phyloP scores from a whole-genome alignment of 2,797 vertebrate species.

The Macropus fuliginosus region DNA sequence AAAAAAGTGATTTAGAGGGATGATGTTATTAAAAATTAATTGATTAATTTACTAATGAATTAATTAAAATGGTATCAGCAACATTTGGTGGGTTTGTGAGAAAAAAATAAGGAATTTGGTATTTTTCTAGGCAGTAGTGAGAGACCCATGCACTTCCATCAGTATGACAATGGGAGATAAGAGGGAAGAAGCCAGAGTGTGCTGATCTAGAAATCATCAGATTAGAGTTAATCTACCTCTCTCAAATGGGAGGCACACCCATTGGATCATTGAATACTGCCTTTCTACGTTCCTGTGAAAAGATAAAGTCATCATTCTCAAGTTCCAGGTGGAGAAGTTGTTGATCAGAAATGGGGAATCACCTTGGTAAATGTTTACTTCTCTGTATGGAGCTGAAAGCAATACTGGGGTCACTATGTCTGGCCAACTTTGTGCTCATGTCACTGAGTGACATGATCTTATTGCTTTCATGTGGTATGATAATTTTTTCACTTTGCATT shows the following conservation, averaged over 20 bases:
- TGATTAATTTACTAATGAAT: background rate
- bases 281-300: background rate
- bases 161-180: background rate
- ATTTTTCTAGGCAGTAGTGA: background rate
- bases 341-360: background rate
- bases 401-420: background rate
- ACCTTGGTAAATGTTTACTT: background rate
- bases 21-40: background rate
- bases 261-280: background rate
- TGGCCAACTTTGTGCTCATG: background rate
- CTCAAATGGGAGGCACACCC: background rate
- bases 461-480: background rate
- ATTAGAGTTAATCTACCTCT: slow-evolving; percentile 2
- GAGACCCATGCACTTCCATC: background rate
- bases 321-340: background rate
- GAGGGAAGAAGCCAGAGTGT: background rate
- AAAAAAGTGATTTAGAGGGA: background rate
- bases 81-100: background rate
- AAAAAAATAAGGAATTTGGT: background rate
- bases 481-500: background rate
- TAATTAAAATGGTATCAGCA: background rate
- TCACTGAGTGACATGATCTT: background rate
- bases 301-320: background rate
- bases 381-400: background rate
- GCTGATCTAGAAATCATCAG: background rate